These are phyloP conservation scores for Schizotus pectinicornis DNA, from an alignment of 2,888 invertebrate species.

Conservation along the genomic window DNA sequence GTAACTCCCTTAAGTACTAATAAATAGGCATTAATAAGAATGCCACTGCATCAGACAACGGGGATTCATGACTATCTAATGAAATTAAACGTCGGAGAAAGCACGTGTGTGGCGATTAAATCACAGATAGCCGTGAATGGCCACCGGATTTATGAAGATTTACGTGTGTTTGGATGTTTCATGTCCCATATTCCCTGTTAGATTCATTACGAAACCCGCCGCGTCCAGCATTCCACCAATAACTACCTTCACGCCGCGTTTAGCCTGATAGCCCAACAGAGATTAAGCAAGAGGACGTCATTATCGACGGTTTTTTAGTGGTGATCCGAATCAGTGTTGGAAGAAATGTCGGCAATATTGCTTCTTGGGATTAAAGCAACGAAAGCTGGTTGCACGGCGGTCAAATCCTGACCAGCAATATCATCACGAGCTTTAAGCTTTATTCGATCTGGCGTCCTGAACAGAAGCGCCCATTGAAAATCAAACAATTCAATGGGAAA, in stretches of 20 bases:
- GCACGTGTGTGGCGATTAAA: slow-evolving; percentile 34
- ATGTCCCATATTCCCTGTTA: slow-evolving; percentile 23
- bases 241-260: too few relatives aligned
- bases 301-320: background rate
- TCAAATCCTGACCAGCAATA: slow-evolving; percentile 31
- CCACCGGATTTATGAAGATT: slow-evolving; percentile 37
- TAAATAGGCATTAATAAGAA: slow-evolving; percentile 34
- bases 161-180: slow-evolving; percentile 38
- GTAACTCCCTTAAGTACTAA: slow-evolving; percentile 31
- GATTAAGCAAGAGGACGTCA: too few relatives aligned
- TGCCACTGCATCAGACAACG: slow-evolving; percentile 22
- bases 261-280: too few relatives aligned
- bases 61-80: slow-evolving; percentile 26
- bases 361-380: too few relatives aligned
- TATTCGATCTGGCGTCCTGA: slow-evolving; percentile 15
- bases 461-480: slow-evolving; percentile 24
- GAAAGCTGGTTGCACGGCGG: too few relatives aligned
- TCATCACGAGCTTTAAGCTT: slow-evolving; percentile 25
- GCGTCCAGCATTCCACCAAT: background rate
- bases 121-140: slow-evolving; percentile 34
- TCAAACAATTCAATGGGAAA: slow-evolving; percentile 31
- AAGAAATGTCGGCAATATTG: background rate
- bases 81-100: slow-evolving; percentile 34
- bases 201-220: slow-evolving; percentile 24
- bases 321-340: background rate